phyloP scores from a whole-genome alignment of 2,797 vertebrate species.

The Semaprochilodus insignis region DNA sequence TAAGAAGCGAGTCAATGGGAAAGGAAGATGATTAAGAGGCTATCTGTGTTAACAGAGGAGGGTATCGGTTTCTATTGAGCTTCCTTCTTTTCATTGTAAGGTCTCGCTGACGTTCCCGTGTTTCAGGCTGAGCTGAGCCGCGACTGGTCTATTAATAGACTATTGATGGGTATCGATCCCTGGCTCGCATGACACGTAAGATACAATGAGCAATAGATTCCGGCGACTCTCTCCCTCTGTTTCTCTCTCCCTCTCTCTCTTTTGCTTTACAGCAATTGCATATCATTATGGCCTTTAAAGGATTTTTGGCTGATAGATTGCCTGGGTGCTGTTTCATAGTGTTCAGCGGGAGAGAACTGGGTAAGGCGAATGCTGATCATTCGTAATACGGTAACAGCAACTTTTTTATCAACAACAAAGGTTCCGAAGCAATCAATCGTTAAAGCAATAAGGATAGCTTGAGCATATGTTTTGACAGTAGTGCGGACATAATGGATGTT shows the following conservation, averaged over 20 bases:
- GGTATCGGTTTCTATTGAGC: constrained; percentile 81
- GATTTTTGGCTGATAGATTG: constrained; percentile 66
- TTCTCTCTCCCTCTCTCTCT: too few relatives aligned
- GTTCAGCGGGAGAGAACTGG: constrained; percentile 10
- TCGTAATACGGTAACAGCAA: constrained; percentile 54
- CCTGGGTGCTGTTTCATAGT: constrained; percentile 43
- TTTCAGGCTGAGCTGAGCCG: constrained; percentile 75
- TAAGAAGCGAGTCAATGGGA: constrained; percentile 80
- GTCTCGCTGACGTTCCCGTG: constrained; percentile 74
- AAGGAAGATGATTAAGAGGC: constrained; percentile 86
- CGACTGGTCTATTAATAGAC: constrained; percentile 84
- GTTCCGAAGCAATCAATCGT: constrained; percentile 51
- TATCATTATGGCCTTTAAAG: constrained; percentile 83
- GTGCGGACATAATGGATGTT: constrained; percentile 40
- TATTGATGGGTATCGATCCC: constrained; percentile 85
- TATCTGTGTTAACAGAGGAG: constrained; percentile 83
- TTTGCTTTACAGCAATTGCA: constrained; percentile 83
- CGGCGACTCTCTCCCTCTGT: constrained; percentile 58
- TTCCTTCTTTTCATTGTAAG: constrained; percentile 77
- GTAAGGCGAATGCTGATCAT: constrained; percentile 43
- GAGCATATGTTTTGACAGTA: constrained; percentile 16
- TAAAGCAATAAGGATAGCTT: constrained; percentile 10
- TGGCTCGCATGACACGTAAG: constrained; percentile 81
- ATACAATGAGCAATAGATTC: constrained; percentile 85
- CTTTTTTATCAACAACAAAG: constrained; percentile 40